Evolutionary conservation across 2,888 invertebrate species (phyloP).

Genomic region (Trichacis sp.): DNA sequence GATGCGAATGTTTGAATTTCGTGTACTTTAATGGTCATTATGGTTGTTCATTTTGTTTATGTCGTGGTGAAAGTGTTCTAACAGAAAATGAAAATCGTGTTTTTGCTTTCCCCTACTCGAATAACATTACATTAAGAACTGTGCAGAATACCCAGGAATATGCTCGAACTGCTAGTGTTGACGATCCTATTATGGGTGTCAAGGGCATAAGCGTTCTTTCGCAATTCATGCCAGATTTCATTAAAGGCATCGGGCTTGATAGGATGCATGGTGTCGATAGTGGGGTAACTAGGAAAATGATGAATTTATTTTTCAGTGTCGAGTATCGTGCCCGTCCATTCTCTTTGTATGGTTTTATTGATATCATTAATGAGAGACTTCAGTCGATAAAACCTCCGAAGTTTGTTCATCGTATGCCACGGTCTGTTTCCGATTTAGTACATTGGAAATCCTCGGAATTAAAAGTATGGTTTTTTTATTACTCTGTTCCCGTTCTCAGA

Average conservation of each 20-base stretch:
- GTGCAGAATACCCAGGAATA: slow-evolving; percentile 12
- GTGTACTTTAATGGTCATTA: slow-evolving; percentile 29
- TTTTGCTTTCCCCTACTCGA: slow-evolving; percentile 25
- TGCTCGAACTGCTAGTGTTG: slow-evolving; percentile 19
- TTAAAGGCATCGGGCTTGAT: slow-evolving; percentile 26
- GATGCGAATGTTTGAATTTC: slow-evolving; percentile 32
- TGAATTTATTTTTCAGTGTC: slow-evolving; percentile 24
- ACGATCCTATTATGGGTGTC: slow-evolving; percentile 18
- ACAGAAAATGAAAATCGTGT: slow-evolving; percentile 7
- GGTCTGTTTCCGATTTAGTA: slow-evolving; percentile 20
- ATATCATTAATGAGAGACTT: slow-evolving; percentile 10
- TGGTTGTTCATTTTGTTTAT: slow-evolving; percentile 27
- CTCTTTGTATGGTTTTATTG: too few species aligned
- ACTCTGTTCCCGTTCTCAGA: slow-evolving; percentile 23
- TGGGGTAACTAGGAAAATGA: slow-evolving; percentile 26
- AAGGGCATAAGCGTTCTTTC: slow-evolving; percentile 24
- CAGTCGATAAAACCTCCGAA: too few species aligned
- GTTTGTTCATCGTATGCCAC: slow-evolving; percentile 36
- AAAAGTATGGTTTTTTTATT: too few species aligned
- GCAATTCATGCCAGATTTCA: slow-evolving; percentile 28
- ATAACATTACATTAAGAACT: slow-evolving; percentile 20
- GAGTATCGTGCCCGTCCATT: slow-evolving; percentile 15
- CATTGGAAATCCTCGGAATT: slow-evolving; percentile 37
- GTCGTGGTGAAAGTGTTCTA: slow-evolving; percentile 17
- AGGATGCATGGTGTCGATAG: slow-evolving; percentile 33